phyloP scores from a whole-genome alignment of 2,888 invertebrate genomes.

The Clusia tigrina region DNA sequence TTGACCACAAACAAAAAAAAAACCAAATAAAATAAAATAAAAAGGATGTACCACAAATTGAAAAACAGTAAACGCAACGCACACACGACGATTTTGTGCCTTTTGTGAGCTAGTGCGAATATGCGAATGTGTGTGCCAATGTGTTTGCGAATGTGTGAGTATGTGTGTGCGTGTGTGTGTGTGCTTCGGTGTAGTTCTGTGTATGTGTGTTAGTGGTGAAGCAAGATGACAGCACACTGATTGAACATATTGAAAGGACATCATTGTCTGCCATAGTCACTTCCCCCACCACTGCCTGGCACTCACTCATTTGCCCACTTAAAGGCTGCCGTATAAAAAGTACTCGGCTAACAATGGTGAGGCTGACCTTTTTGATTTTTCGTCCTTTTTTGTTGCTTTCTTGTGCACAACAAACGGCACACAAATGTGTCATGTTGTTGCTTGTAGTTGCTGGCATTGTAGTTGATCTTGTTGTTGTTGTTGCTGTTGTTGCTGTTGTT shows the following conservation, averaged over 20 bases:
- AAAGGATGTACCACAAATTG: too few relatives aligned
- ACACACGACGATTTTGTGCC: slow-evolving; percentile 6
- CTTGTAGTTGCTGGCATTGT: not conserved
- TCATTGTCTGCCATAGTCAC: too few relatives aligned
- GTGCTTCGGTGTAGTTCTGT: slow-evolving; percentile 23
- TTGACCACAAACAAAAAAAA: not conserved
- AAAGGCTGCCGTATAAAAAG: not conserved
- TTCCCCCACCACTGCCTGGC: too few relatives aligned
- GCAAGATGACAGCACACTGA: not conserved
- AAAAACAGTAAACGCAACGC: not conserved
- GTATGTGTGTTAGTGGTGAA: slow-evolving; percentile 13
- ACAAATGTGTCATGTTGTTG: too few relatives aligned
- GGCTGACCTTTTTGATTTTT: not conserved
- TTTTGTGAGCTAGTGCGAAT: not conserved
- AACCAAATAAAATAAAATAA: not conserved
- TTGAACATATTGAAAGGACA: slow-evolving; percentile 8
- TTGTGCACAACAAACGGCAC: too few relatives aligned
- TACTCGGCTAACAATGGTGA: not conserved
- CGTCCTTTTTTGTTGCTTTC: not conserved
- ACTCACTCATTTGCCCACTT: not conserved
- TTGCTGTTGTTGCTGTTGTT: not conserved
- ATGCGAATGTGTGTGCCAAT: slow-evolving; percentile 5
- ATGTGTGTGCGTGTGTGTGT: slow-evolving; percentile 36
- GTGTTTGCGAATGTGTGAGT: slow-evolving; percentile 35
- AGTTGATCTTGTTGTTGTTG: not conserved